These are phyloP conservation scores for Zosterops japonicus DNA, from an alignment of 2,113 vertebrate genomes.

Conservation along the genomic window DNA sequence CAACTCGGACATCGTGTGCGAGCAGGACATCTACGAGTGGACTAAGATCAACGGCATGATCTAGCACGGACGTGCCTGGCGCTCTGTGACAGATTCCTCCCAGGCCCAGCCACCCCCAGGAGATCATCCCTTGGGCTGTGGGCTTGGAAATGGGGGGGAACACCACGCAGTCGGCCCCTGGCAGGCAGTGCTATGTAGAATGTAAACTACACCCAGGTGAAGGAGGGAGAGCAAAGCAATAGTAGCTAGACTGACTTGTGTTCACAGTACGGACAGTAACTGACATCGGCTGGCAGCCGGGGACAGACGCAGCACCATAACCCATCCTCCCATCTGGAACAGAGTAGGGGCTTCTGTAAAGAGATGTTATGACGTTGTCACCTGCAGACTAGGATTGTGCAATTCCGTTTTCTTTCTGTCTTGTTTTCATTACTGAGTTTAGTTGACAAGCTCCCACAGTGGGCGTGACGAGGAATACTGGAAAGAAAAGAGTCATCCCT, in stretches of 20 bases:
- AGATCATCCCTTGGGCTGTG: background rate
- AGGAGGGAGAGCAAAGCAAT: conserved; percentile 23
- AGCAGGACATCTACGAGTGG: conserved; percentile 99
- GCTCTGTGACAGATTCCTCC: background rate
- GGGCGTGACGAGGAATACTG: background rate
- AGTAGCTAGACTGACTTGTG: conserved; percentile 17
- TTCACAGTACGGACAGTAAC: background rate
- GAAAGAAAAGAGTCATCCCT: background rate
- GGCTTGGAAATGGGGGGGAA: conserved; percentile 7
- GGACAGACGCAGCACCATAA: background rate
- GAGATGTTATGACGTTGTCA: background rate
- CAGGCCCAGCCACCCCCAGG: background rate
- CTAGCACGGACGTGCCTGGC: conserved; percentile 46
- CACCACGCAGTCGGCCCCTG: background rate
- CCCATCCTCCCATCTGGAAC: background rate
- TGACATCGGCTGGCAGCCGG: conserved; percentile 17
- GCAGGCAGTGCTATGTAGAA: conserved; percentile 38
- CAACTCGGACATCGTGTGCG: conserved; percentile 98
- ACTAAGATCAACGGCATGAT: conserved; percentile 94
- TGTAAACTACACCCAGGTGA: background rate
- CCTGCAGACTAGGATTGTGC: conserved; percentile 62
- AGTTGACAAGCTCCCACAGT: background rate
- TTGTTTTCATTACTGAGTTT: conserved; percentile 11
- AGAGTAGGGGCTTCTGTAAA: conserved; percentile 23
- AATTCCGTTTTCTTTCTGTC: conserved; percentile 26